phyloP scores from a whole-genome alignment of 2,888 invertebrate species.

The Ormyrus pomaceus region DNA sequence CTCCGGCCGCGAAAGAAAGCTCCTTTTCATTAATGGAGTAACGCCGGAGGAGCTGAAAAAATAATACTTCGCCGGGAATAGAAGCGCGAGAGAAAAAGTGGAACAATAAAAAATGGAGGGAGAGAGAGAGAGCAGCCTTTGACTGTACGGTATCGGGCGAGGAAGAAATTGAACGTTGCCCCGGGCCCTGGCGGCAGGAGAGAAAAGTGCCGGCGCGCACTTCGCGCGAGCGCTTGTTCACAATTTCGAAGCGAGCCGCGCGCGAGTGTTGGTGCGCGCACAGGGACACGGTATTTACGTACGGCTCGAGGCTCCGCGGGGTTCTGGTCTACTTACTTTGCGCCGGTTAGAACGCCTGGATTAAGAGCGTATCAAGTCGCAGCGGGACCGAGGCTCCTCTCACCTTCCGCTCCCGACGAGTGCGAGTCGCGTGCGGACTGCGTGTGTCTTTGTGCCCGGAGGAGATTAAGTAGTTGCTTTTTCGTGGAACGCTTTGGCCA shows the following conservation, averaged over 20 bases:
- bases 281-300: neutral
- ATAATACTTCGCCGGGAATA: no score
- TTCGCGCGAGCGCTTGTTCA: slow-evolving; percentile 45
- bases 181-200: slow-evolving; percentile 17
- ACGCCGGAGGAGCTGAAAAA: no score
- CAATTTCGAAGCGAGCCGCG: slow-evolving; percentile 17
- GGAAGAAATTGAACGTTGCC: slow-evolving; percentile 44
- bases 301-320: slow-evolving; percentile 14
- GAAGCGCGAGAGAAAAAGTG: no score
- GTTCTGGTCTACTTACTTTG: slow-evolving; percentile 47
- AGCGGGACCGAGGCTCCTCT: slow-evolving; percentile 23
- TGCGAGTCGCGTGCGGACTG: neutral
- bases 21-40: no score
- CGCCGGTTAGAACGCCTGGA: slow-evolving; percentile 29
- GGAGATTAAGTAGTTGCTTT: no score
- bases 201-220: slow-evolving; percentile 42
- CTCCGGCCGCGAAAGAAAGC: no score
- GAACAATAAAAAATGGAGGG: no score
- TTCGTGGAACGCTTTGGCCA: no score
- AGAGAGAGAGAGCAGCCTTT: no score
- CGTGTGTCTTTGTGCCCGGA: neutral
- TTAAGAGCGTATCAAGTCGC: slow-evolving; percentile 48
- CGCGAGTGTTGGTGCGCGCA: neutral
- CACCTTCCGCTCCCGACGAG: neutral
- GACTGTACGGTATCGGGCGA: neutral